Base-by-base conservation (phyloP, 2,888 invertebrate genomes). In the Falcaria lacertinaria region DNA sequence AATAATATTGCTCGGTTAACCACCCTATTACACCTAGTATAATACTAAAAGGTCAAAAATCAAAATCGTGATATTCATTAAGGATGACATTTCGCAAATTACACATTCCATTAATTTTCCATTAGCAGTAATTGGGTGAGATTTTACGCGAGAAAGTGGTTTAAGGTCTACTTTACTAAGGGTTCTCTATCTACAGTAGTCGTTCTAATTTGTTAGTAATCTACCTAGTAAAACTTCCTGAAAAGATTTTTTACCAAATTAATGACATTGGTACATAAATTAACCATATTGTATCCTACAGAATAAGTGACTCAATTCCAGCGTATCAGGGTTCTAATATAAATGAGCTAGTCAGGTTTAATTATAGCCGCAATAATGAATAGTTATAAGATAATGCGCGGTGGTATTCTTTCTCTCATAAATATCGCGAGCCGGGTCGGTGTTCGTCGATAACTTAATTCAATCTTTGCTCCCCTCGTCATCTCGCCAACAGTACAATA, bases 11-110 rank as follows among this genome's bases (percentile, higher is more conserved):
- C 28, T 28, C 1, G 11, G 7, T 1, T 28, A 28, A 28, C 11
- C 13, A 15, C 15, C 33, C 14, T 14, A n/a, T 32, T 32, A 32
- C 2, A 32, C 32, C 32, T 8, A 32, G 68, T 64, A 66, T 69
- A 69, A 64, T 62, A 62, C 61, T 64, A 61, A 71, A 80, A 80
- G 76, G 74, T 74, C 80, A 64, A 64, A 57, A 61, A 57, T 58
- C 54, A 58, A 65, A 60, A 64, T 60, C 67, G 64, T 80, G 80
- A 78, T 77, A 80, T 82, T 81, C 80, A 79, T 72, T 71, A 69
- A 68, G 73, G 70, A 71, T 80, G 86, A 74, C 85, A 85, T 88
- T 87, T 80, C 69, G 68, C 80, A 86, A 86, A 88, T 87, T 86
- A 83, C 83, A 62, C 64, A 64, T 69, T 73, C 76, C 88, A 88